phyloP scores from a whole-genome alignment of 2,797 vertebrate species.

The Pogoniulus pusillus region DNA sequence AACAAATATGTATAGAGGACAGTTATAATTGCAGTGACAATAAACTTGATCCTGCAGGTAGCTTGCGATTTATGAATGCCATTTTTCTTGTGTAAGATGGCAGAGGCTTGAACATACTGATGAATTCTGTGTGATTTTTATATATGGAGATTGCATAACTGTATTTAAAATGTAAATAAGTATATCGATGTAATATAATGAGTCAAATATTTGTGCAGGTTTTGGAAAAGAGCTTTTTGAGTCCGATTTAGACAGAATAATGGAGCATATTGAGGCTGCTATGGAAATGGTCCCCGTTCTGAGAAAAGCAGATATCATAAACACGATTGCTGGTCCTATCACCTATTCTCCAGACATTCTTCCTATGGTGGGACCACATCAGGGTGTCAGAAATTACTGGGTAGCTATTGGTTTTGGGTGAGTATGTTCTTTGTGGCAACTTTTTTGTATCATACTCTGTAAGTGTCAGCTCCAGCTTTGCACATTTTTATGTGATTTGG shows the following conservation, averaged over 20 bases:
- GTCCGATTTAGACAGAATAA: slow-evolving; percentile 96
- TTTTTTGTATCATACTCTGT: not conserved
- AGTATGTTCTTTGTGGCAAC: slow-evolving; percentile 34
- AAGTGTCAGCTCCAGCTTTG: not conserved
- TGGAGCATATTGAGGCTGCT: slow-evolving; percentile 91
- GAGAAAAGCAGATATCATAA: slow-evolving; percentile 91
- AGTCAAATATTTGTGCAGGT: slow-evolving; percentile 75
- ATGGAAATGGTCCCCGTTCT: slow-evolving; percentile 96
- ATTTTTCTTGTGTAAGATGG: not conserved
- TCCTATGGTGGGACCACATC: slow-evolving; percentile 94
- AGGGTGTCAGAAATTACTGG: slow-evolving; percentile 93
- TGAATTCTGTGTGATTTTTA: not conserved
- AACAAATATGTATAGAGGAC: slow-evolving; percentile 25
- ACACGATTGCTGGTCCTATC: slow-evolving; percentile 92
- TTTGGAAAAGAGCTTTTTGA: slow-evolving; percentile 98
- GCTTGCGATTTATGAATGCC: not conserved
- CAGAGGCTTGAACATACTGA: not conserved
- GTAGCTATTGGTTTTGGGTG: slow-evolving; percentile 94
- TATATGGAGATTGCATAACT: not conserved
- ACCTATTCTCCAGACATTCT: slow-evolving; percentile 96
- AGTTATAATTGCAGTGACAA: not conserved
- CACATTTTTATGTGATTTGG: not conserved
- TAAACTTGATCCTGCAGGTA: slow-evolving; percentile 12
- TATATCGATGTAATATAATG: not conserved
- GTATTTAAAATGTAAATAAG: not conserved